phyloP scores from a whole-genome alignment of 2,888 invertebrate species.

The Chrysolina americana region DNA sequence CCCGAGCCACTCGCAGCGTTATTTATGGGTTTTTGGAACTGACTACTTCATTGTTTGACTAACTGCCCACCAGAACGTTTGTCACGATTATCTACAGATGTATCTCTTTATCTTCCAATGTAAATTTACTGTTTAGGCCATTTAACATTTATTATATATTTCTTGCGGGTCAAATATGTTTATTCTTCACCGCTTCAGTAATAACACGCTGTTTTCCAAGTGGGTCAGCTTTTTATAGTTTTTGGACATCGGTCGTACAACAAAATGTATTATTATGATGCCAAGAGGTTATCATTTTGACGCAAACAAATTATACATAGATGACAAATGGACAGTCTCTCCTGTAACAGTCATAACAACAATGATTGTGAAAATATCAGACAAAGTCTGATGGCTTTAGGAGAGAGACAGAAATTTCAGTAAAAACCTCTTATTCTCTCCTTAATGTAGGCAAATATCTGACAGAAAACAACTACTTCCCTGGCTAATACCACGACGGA shows the following conservation, averaged over 20 bases:
- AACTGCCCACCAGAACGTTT: conserved; percentile 67
- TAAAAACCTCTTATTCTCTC: no score
- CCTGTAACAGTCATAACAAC: no score
- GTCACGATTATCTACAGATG: conserved; percentile 69
- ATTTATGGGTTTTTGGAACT: conserved; percentile 68
- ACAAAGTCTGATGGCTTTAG: no score
- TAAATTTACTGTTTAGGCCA: conserved; percentile 69
- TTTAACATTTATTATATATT: conserved; percentile 65
- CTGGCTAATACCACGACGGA: no score
- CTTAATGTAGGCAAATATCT: no score
- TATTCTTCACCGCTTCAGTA: conserved; percentile 51
- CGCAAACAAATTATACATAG: no score
- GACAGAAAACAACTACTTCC: no score
- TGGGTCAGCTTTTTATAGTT: not conserved
- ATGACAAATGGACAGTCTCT: no score
- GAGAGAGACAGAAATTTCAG: no score
- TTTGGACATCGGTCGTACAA: not conserved
- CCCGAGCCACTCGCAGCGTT: conserved; percentile 65
- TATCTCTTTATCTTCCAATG: conserved; percentile 69
- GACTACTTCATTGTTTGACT: conserved; percentile 70
- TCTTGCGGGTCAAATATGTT: conserved; percentile 53
- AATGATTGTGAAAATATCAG: no score
- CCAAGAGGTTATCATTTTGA: no score
- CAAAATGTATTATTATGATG: not conserved
- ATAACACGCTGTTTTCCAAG: conserved; percentile 32